phyloP scores from a whole-genome alignment of 1,140 invertebrate genomes.

The Magallana ariakensis region DNA sequence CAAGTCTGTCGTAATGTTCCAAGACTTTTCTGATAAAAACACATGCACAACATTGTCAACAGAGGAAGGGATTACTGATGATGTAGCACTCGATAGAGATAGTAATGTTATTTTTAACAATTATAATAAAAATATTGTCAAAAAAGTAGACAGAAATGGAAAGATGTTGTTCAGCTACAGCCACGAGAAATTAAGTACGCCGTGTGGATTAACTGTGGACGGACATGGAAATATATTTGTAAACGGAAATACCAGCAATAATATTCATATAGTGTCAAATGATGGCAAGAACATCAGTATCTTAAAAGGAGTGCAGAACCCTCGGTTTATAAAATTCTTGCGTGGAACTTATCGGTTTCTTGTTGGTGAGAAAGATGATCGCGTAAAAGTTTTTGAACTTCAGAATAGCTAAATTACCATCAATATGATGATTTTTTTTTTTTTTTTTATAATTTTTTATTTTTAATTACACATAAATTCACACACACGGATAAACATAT shows the following conservation, averaged over 20 bases:
- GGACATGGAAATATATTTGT: not conserved
- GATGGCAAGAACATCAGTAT: not conserved
- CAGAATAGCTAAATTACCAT: no score
- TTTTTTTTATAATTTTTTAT: no score
- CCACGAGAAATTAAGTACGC: not conserved
- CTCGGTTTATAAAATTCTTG: not conserved
- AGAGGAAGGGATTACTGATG: not conserved
- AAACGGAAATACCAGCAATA: not conserved
- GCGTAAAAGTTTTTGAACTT: constrained; percentile 1
- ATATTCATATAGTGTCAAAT: not conserved
- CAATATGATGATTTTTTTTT: no score
- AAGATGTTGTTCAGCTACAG: not conserved
- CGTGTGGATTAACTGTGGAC: not conserved
- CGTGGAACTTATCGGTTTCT: not conserved
- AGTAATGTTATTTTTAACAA: not conserved
- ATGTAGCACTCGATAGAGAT: not conserved
- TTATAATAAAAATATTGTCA: not conserved
- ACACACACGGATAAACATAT: no score
- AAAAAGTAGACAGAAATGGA: not conserved
- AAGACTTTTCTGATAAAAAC: not conserved
- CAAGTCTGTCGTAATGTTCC: not conserved
- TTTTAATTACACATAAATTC: no score
- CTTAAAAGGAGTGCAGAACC: not conserved
- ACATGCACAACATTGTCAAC: not conserved
- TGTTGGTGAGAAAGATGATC: not conserved